Conservation (phyloP, 2,113 vertebrate genomes). For the Eptesicus fuscus region DNA sequence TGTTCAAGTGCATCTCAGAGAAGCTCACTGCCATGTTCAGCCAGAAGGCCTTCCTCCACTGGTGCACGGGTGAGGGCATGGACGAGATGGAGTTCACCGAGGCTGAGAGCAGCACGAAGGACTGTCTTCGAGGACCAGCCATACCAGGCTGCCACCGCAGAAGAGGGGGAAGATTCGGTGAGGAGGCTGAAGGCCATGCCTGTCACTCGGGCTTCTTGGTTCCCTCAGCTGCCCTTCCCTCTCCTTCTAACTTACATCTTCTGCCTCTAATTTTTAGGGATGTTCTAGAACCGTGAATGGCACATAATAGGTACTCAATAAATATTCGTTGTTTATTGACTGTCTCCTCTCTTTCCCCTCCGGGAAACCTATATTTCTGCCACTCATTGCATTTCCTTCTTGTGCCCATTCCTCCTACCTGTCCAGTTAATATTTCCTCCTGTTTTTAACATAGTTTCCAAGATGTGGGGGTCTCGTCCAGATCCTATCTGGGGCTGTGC, state of each 20-base stretch:
- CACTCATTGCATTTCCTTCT: too few relatives aligned
- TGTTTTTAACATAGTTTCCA: too few relatives aligned
- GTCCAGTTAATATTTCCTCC: too few relatives aligned
- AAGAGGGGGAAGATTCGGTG: conserved; percentile 84
- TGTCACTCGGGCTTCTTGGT: background rate
- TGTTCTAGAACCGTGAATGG: background rate
- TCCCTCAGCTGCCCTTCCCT: background rate
- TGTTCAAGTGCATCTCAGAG: too few relatives aligned
- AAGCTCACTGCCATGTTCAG: too few relatives aligned
- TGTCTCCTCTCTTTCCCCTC: too few relatives aligned
- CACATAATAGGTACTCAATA: background rate
- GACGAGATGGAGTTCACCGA: background rate
- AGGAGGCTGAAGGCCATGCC: conserved; percentile 77
- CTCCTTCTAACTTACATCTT: background rate
- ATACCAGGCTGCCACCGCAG: conserved; percentile 91
- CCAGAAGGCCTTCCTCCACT: too few relatives aligned
- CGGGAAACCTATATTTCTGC: too few relatives aligned
- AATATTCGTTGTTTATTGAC: background rate
- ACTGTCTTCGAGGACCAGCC: conserved; percentile 84
- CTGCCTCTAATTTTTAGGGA: background rate
- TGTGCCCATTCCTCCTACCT: background rate
- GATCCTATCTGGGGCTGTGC: too few relatives aligned
- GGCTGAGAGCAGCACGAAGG: background rate
- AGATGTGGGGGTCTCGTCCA: too few relatives aligned
- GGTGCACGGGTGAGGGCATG: too few relatives aligned